Evolutionary conservation across 1,140 invertebrate species (phyloP).

Genomic region (Bicyclus anynana): DNA sequence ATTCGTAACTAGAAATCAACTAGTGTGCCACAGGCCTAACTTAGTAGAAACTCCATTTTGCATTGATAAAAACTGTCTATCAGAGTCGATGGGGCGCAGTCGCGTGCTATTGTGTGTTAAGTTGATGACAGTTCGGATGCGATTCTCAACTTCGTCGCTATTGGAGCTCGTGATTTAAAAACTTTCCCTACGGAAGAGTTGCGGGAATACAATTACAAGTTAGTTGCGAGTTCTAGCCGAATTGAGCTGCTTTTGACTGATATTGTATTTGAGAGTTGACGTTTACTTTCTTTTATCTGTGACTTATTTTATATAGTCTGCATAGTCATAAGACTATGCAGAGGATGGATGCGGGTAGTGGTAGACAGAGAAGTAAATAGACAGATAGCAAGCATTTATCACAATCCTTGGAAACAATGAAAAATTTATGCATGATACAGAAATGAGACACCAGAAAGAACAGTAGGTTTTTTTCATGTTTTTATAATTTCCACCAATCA

Average conservation of each 20-base stretch:
- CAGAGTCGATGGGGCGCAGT: slow-evolving; percentile 11
- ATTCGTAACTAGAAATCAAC: background rate
- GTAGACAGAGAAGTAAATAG: no score
- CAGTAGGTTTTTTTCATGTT: no score
- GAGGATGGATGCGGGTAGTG: no score
- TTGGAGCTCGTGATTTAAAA: slow-evolving; percentile 15
- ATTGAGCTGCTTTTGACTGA: background rate
- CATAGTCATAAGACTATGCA: no score
- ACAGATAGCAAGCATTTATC: no score
- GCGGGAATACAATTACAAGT: background rate
- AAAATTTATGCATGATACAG: no score
- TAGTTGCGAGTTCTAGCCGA: background rate
- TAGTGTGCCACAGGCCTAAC: background rate
- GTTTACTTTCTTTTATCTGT: no score
- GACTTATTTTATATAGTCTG: no score
- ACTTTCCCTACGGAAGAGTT: slow-evolving; percentile 1
- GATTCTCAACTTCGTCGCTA: slow-evolving; percentile 11
- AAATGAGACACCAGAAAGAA: no score
- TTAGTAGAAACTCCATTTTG: slow-evolving; percentile 15
- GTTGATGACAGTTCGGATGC: slow-evolving; percentile 13
- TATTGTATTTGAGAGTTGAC: background rate
- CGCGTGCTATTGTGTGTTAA: slow-evolving; percentile 9
- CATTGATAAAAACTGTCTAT: slow-evolving; percentile 22
- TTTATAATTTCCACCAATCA: no score
- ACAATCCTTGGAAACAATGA: no score